Base-by-base conservation (phyloP, 2,888 invertebrate species). In the Stenichneumon culpator region DNA sequence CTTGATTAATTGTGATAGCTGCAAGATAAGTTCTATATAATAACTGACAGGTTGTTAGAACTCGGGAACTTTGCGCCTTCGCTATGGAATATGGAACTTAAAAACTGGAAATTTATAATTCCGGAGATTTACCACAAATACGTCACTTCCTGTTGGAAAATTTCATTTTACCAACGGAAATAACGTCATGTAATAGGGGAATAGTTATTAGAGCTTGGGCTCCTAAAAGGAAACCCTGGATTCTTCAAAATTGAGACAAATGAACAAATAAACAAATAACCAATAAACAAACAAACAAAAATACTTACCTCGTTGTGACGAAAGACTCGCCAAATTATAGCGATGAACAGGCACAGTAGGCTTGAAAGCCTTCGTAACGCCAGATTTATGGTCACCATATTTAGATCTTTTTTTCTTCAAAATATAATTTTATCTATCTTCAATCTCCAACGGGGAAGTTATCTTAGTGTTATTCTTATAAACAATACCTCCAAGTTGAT, bases 1-100 rank as follows among this genome's bases (percentile, higher is more conserved):
- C 32, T 84, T 75, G 22, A 87, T 75, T 1, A 82, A 65, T 67
- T 77, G 70, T 54, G 70, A 65, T 16, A 86, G 69, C 84, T 86
- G 28, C 9, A 36, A 73, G 28, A 7, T 16, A 0, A 16, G 1
- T 28, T 16, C n/a, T 32, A 54, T n/a, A 11, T 32, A 6, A 28
- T 28, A 2, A 28, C 4, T 3, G 3, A 2, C 36, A 2, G 5
- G 6, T 6, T 6, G 32, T 32, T n/a, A n/a, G n/a, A n/a, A n/a
- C n/a, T n/a, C n/a, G n/a, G n/a, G n/a, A n/a, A n/a, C n/a, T n/a
- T n/a, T n/a, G n/a, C n/a, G n/a, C n/a, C n/a, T n/a, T n/a, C n/a
- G n/a, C n/a, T n/a, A n/a, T n/a, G n/a, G n/a, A n/a, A n/a, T n/a
- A n/a, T n/a, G n/a, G n/a, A n/a, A n/a, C n/a, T n/a, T n/a, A n/a